These are phyloP conservation scores for Stomatorhinus walkeri DNA, from an alignment of 2,797 vertebrate species.

Conservation along the genomic window DNA sequence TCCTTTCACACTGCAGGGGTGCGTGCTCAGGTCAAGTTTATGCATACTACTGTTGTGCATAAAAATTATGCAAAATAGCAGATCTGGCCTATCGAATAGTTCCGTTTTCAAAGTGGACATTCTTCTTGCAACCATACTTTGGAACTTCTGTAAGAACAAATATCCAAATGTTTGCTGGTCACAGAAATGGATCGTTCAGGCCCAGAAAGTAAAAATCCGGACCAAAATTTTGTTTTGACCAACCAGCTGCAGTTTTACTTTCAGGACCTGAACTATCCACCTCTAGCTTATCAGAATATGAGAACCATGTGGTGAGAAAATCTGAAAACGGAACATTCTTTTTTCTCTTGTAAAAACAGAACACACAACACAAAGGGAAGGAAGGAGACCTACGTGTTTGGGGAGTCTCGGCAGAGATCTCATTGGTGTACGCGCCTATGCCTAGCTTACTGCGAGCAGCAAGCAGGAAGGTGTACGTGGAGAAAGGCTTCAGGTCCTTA, in stretches of 20 bases:
- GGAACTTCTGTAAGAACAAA: not conserved
- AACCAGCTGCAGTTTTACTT: not conserved
- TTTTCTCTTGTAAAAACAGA: constrained; percentile 18
- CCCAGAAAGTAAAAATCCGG: not conserved
- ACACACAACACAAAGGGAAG: constrained; percentile 41
- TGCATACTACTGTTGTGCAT: not conserved
- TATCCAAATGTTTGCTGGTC: not conserved
- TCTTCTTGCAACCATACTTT: not conserved
- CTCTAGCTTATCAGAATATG: not conserved
- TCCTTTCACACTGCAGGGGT: constrained; percentile 41
- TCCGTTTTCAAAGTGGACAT: constrained; percentile 59
- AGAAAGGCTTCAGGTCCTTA: constrained; percentile 92
- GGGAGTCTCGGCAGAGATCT: constrained; percentile 93
- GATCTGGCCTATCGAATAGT: constrained; percentile 28
- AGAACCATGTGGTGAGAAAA: constrained; percentile 32
- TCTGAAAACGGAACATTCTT: constrained; percentile 51
- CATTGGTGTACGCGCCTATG: constrained; percentile 87
- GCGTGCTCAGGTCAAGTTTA: constrained; percentile 40
- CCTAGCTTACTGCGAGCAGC: constrained; percentile 91
- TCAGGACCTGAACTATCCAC: not conserved
- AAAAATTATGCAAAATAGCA: not conserved
- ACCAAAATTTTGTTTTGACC: not conserved
- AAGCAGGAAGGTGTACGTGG: constrained; percentile 87
- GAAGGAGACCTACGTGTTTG: constrained; percentile 98
- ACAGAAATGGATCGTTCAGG: not conserved